Conservation (phyloP, 2,797 vertebrate species). For the Lepus townsendii region DNA sequence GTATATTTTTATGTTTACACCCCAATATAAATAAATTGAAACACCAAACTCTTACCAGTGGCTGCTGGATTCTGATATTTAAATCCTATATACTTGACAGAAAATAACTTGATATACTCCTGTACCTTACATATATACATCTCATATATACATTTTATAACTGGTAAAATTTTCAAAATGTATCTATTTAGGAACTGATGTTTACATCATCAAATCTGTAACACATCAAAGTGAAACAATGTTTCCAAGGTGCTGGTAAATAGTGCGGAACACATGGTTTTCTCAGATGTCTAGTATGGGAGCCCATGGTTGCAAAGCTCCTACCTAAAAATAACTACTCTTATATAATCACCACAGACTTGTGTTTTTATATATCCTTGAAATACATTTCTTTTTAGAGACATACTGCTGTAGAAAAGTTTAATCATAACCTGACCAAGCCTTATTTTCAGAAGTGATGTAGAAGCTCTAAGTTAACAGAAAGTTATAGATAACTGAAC, state of each 20-base stretch:
- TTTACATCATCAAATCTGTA: not conserved
- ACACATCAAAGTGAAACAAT: not conserved
- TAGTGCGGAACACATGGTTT: not conserved
- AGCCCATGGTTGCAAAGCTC: conserved; percentile 61
- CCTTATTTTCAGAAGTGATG: conserved; percentile 15
- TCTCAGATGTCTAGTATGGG: not conserved
- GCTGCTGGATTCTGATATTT: not conserved
- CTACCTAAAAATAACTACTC: conserved; percentile 73
- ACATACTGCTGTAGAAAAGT: not conserved
- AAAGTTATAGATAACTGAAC: conserved; percentile 11
- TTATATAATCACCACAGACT: conserved; percentile 68
- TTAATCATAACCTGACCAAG: conserved; percentile 54
- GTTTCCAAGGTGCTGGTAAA: not conserved
- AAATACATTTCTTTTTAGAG: conserved; percentile 56
- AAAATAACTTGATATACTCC: not conserved
- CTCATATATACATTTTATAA: conserved; percentile 18
- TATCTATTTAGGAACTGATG: not conserved
- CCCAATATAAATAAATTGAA: not conserved
- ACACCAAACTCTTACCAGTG: not conserved
- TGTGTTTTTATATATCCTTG: conserved; percentile 34
- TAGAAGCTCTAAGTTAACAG: not conserved
- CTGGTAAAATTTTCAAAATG: conserved; percentile 54
- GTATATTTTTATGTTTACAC: not conserved
- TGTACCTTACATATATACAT: not conserved
- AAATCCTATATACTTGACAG: not conserved